Percentiles rank a stretch among this genome's conserved stretches.
Conservation (phyloP, 2,113 vertebrate genomes). For the Corydoras sp. region DNA sequence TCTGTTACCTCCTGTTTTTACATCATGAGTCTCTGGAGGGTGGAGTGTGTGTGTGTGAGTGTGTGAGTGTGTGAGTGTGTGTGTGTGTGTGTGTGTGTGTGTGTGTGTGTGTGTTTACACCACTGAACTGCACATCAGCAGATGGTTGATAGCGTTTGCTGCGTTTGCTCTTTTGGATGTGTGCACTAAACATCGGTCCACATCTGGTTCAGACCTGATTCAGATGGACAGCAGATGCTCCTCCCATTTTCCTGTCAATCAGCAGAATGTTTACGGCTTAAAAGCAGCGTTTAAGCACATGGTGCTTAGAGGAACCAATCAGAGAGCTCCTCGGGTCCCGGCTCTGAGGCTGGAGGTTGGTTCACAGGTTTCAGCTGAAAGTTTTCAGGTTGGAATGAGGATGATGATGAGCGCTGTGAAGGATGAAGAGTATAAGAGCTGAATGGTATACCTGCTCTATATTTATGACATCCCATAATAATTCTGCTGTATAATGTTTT, state of each 20-base stretch:
- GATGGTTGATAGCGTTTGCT: constrained; percentile 69
- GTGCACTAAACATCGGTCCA: constrained; percentile 70
- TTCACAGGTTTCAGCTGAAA: too few relatives aligned
- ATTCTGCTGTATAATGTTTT: too few relatives aligned
- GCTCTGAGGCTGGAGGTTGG: too few relatives aligned
- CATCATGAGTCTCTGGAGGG: neutral
- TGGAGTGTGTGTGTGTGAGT: neutral
- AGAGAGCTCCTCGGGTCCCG: too few relatives aligned
- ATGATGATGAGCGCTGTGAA: too few relatives aligned
- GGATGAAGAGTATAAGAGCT: too few relatives aligned
- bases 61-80: too few relatives aligned
- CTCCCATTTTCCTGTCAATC: constrained; percentile 50
- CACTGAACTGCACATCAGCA: constrained; percentile 67
- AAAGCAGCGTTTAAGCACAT: constrained; percentile 52
- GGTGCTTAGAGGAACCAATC: constrained; percentile 36
- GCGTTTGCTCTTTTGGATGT: constrained; percentile 56
- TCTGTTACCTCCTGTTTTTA: too few relatives aligned
- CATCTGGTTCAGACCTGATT: constrained; percentile 69
- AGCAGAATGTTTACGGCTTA: constrained; percentile 39
- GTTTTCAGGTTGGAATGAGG: too few relatives aligned
- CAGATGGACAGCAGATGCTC: constrained; percentile 63
- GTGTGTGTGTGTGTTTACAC: constrained; percentile 13
- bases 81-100: too few relatives aligned
- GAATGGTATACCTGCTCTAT: too few relatives aligned
- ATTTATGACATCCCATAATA: too few relatives aligned